Conservation (phyloP, 2,888 invertebrate genomes). For the Apamea crenata region DNA sequence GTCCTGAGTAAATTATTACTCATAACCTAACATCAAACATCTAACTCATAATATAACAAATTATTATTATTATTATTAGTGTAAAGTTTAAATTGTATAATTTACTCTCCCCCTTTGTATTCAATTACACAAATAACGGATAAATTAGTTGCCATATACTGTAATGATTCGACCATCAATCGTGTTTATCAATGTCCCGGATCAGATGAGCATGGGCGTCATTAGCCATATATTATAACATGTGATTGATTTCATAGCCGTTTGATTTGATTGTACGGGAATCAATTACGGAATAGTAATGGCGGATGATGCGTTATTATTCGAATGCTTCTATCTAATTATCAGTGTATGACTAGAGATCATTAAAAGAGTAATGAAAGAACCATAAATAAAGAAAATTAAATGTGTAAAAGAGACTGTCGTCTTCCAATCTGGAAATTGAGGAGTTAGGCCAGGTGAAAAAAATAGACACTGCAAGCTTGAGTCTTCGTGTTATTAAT, state of each 20-base stretch:
- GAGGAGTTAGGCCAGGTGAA: too few species aligned
- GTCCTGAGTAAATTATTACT: not conserved
- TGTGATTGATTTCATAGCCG: conserved; percentile 55
- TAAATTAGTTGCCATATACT: conserved; percentile 30
- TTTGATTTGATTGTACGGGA: conserved; percentile 37
- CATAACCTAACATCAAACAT: too few species aligned
- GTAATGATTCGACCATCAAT: conserved; percentile 50
- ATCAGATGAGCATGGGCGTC: conserved; percentile 48
- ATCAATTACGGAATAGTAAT: conserved; percentile 44
- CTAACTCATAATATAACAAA: too few species aligned
- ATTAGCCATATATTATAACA: conserved; percentile 53
- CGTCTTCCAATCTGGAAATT: too few species aligned
- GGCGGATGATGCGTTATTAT: not conserved
- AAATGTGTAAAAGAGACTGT: not conserved
- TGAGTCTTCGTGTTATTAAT: not conserved
- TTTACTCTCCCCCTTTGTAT: not conserved
- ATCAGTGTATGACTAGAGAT: not conserved
- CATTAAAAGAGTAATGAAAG: not conserved
- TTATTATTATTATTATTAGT: too few species aligned
- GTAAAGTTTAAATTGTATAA: not conserved
- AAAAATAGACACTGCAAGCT: too few species aligned
- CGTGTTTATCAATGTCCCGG: conserved; percentile 55
- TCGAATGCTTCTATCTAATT: not conserved
- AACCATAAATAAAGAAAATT: not conserved
- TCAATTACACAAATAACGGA: not conserved